Conservation (phyloP, 2,888 invertebrate species). For the Hirtodrosophila duncani region DNA sequence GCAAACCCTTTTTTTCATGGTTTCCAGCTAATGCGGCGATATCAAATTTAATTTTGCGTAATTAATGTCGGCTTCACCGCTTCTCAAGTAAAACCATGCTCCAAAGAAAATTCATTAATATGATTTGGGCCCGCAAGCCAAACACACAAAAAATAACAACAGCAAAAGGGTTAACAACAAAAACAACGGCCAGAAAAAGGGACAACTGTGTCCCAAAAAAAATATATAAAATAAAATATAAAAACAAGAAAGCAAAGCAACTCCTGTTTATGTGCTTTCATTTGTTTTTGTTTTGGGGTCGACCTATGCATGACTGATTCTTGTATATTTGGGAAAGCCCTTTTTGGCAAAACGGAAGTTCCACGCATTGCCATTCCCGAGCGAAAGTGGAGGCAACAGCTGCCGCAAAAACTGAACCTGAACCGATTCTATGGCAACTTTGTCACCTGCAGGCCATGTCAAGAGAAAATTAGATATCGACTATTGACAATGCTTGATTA, state of each 20-base stretch:
- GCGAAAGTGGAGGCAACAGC: background rate
- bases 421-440: slow-evolving; percentile 22
- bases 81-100: slow-evolving; percentile 34
- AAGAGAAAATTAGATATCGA: too few relatives aligned
- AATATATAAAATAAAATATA: slow-evolving; percentile 10
- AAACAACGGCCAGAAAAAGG: slow-evolving; percentile 2
- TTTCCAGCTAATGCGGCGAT: slow-evolving; percentile 59
- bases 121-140: slow-evolving; percentile 51
- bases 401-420: slow-evolving; percentile 15
- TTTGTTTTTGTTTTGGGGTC: slow-evolving; percentile 49
- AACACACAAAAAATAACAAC: slow-evolving; percentile 20
- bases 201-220: too few relatives aligned
- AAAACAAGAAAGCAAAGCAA: slow-evolving; percentile 16
- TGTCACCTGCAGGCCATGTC: slow-evolving; percentile 13
- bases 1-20: slow-evolving; percentile 18
- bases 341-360: slow-evolving; percentile 8
- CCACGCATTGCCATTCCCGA: too few relatives aligned
- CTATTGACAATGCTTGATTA: too few relatives aligned
- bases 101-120: slow-evolving; percentile 61
- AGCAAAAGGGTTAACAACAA: slow-evolving; percentile 9
- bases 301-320: slow-evolving; percentile 61
- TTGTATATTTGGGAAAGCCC: slow-evolving; percentile 19
- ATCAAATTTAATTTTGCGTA: slow-evolving; percentile 71
- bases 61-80: slow-evolving; percentile 52
- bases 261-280: slow-evolving; percentile 50